Evolutionary conservation across 2,888 invertebrate genomes (phyloP).

Genomic region (Clitarchus hookeri): DNA sequence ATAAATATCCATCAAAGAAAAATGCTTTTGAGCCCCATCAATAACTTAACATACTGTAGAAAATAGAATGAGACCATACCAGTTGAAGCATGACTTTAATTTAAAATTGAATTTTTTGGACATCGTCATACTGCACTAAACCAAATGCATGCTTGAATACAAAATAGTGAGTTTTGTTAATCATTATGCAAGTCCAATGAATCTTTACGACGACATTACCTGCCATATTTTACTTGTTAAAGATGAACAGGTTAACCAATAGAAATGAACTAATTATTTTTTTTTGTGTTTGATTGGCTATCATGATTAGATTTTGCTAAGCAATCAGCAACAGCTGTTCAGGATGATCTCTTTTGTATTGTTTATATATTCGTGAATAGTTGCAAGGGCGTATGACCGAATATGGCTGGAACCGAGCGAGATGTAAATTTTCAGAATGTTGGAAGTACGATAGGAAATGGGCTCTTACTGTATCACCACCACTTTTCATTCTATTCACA

Average conservation of each 20-base stretch:
- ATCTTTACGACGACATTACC: no score
- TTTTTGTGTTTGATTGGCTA: neutral
- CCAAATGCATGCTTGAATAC: no score
- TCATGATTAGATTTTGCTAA: neutral
- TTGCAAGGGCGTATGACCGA: constrained; percentile 30
- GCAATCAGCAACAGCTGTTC: constrained; percentile 10
- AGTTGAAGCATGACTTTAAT: no score
- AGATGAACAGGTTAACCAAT: neutral
- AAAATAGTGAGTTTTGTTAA: no score
- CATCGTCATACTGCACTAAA: no score
- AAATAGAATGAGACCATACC: no score
- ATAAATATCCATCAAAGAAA: no score
- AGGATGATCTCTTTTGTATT: neutral
- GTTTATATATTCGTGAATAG: neutral
- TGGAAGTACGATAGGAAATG: constrained; percentile 39
- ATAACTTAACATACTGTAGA: no score
- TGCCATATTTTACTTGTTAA: no score
- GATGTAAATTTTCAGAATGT: neutral
- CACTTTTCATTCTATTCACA: constrained; percentile 76
- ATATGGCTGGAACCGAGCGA: constrained; percentile 33
- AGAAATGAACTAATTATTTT: neutral
- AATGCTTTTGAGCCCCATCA: no score
- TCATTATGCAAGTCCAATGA: no score
- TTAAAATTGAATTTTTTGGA: no score
- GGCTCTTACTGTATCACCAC: constrained; percentile 63